phyloP scores from a whole-genome alignment of 2,888 invertebrate genomes.

The Phengaris alcon region DNA sequence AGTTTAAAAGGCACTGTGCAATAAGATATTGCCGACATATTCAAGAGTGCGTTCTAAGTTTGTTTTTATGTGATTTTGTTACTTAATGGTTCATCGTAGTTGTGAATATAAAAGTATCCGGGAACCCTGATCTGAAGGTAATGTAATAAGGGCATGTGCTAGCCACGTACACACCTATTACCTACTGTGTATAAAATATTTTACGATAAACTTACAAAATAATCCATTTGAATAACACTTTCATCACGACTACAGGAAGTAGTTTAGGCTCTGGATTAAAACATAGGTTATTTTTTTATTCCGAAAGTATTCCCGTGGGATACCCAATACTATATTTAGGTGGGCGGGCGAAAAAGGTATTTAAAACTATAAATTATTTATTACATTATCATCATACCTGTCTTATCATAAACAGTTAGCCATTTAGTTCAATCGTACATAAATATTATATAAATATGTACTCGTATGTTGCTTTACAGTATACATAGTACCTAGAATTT shows the following conservation, averaged over 20 bases:
- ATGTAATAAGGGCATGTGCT: neutral
- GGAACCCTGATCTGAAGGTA: no score
- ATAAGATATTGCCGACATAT: slow-evolving; percentile 4
- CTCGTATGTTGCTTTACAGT: no score
- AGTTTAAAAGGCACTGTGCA: slow-evolving; percentile 21
- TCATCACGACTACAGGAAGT: neutral
- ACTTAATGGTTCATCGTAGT: neutral
- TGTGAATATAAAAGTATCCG: neutral
- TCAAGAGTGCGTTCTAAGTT: neutral
- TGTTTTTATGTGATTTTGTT: neutral
- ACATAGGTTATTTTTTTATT: no score
- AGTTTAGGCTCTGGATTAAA: no score
- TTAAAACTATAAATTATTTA: no score
- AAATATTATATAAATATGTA: no score
- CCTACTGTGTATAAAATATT: neutral
- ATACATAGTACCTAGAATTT: neutral
- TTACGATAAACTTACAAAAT: slow-evolving; percentile 2
- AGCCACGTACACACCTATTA: neutral
- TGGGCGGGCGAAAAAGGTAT: no score
- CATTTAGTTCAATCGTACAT: no score
- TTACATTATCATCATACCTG: no score
- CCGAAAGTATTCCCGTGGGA: neutral
- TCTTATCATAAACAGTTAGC: no score
- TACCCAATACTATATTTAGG: no score
- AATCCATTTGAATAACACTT: neutral